Percentiles rank a stretch among this genome's conserved stretches.
Evolutionary conservation across 2,797 vertebrate genomes (phyloP).

Genomic region (Manis pentadactyla): DNA sequence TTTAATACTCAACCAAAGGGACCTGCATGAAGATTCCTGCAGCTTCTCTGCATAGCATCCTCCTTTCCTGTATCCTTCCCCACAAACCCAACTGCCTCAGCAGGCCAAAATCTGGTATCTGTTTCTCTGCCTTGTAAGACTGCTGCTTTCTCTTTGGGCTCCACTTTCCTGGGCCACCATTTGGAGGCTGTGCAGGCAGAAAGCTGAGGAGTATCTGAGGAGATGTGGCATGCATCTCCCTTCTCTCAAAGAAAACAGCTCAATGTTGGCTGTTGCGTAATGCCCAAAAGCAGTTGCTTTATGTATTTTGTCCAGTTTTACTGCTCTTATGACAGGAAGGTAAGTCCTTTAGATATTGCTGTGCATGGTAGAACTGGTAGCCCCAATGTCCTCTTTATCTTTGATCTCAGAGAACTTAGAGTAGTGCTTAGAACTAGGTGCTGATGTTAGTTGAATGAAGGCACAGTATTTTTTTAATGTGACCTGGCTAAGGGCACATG

Average conservation of each 20-base stretch:
- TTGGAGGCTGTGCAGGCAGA: not conserved
- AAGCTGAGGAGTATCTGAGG: not conserved
- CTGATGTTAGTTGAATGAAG: not conserved
- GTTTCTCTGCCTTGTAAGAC: not conserved
- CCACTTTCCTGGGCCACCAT: not conserved
- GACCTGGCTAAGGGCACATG: not conserved
- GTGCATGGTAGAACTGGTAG: not conserved
- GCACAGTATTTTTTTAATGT: not conserved
- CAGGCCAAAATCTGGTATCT: not conserved
- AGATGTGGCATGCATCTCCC: not conserved
- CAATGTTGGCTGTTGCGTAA: not conserved
- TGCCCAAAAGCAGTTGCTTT: not conserved
- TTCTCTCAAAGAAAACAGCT: not conserved
- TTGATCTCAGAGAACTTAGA: not conserved
- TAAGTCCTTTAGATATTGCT: not conserved
- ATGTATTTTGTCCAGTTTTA: not conserved
- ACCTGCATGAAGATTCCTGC: not conserved
- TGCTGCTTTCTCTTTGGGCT: not conserved
- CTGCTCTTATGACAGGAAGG: not conserved
- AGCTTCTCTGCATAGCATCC: not conserved
- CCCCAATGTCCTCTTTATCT: not conserved
- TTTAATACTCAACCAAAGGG: not conserved
- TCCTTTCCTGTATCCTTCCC: not conserved
- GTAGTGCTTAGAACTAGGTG: not conserved
- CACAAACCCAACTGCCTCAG: not conserved